Conservation (phyloP, 1,140 invertebrate species). For the Galleria mellonella region DNA sequence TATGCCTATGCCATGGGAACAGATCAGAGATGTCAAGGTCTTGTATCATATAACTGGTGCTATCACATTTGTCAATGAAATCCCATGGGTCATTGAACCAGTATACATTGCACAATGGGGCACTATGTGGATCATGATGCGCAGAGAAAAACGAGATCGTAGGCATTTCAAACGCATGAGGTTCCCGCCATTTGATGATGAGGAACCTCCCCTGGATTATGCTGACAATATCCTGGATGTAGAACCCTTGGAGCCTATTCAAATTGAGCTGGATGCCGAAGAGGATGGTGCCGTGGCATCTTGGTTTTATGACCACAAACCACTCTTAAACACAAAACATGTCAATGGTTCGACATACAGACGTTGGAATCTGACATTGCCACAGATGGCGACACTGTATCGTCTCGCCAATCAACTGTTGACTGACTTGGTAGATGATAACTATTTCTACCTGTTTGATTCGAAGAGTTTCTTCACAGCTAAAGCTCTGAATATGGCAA, state of each 20-base stretch:
- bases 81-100: constrained; percentile 99
- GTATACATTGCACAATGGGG: constrained; percentile 99
- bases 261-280: constrained; percentile 97
- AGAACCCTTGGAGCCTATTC: constrained; percentile 98
- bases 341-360: constrained; percentile 98
- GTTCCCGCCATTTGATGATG: constrained; percentile 99
- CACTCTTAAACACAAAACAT: constrained; percentile 91
- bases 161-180: constrained; percentile 99
- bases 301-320: constrained; percentile 99
- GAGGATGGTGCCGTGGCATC: constrained; percentile 93
- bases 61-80: constrained; percentile 99
- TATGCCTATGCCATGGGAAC: constrained; percentile 99
- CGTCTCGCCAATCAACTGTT: constrained; percentile 98
- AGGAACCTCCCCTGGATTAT: constrained; percentile 99
- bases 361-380: constrained; percentile 95
- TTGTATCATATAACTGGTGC: constrained; percentile 99
- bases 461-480: constrained; percentile 99
- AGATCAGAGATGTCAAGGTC: constrained; percentile 98
- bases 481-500: constrained; percentile 99
- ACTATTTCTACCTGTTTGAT: constrained; percentile 99
- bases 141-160: constrained; percentile 98
- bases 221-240: constrained; percentile 99
- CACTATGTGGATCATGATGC: constrained; percentile 99
- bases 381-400: constrained; percentile 98
- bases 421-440: constrained; percentile 98